These are phyloP conservation scores for Globicephala melas DNA, from an alignment of 2,113 vertebrate genomes.

Conservation along the genomic window DNA sequence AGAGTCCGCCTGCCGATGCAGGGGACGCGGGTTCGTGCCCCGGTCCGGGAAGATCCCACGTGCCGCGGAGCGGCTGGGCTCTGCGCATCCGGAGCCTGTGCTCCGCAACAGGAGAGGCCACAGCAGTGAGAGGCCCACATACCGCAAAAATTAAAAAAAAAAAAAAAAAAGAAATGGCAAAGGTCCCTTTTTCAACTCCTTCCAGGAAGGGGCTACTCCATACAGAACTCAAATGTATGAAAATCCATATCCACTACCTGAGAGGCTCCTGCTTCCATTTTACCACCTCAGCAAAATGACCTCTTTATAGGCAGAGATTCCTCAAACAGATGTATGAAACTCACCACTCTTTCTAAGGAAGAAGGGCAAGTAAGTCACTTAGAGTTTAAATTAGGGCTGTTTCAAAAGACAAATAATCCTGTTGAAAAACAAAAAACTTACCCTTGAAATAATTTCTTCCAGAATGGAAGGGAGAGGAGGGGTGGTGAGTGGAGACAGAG, in stretches of 20 bases:
- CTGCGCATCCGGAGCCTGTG: no score
- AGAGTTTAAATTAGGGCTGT: not conserved
- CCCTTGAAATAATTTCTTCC: not conserved
- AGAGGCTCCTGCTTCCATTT: not conserved
- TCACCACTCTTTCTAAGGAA: not conserved
- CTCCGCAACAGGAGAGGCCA: no score
- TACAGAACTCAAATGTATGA: not conserved
- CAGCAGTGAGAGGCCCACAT: no score
- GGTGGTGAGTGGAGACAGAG: no score
- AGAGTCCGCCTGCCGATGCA: no score
- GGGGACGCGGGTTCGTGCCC: no score
- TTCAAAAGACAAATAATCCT: not conserved
- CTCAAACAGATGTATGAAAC: not conserved
- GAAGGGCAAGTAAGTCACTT: not conserved
- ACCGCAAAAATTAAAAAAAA: no score
- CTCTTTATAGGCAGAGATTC: not conserved
- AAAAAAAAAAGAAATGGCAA: not conserved
- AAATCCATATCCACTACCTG: not conserved
- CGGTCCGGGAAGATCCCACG: no score
- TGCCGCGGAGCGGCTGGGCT: no score
- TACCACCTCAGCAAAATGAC: not conserved
- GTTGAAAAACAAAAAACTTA: not conserved
- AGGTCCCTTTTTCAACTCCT: not conserved
- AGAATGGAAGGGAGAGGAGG: not conserved
- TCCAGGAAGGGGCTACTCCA: not conserved